Evolutionary conservation across 2,797 vertebrate genomes (phyloP).

Genomic region (Centroberyx gerrardi): DNA sequence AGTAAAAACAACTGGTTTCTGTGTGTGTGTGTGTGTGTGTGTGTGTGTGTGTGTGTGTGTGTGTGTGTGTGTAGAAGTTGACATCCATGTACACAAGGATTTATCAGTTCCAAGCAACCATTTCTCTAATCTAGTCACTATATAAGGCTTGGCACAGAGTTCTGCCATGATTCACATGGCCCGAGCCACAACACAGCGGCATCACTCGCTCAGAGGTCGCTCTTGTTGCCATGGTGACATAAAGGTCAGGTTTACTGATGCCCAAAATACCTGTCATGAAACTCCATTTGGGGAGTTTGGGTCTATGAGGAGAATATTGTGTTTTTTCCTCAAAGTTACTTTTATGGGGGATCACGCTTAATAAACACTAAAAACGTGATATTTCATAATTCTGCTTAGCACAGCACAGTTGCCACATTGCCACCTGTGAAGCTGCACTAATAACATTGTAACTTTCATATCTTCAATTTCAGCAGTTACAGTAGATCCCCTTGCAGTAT

Average conservation of each 20-base stretch:
- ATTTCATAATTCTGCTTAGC: not conserved
- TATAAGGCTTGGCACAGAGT: too few species aligned
- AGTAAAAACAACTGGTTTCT: too few species aligned
- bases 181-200: too few species aligned
- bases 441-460: not conserved
- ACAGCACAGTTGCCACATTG: not conserved
- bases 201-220: not conserved
- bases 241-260: not conserved
- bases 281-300: not conserved
- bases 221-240: not conserved
- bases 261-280: not conserved
- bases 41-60: too few species aligned
- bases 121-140: too few species aligned
- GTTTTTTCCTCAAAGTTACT: not conserved
- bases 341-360: not conserved
- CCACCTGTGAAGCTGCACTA: not conserved
- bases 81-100: too few species aligned
- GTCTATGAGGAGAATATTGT: not conserved
- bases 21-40: too few species aligned
- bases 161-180: too few species aligned
- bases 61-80: too few species aligned
- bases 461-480: constrained; percentile 1
- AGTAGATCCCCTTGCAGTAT: constrained; percentile 7
- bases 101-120: too few species aligned
- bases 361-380: not conserved